Base-by-base conservation (phyloP, 2,797 vertebrate species). In the Labroides dimidiatus region DNA sequence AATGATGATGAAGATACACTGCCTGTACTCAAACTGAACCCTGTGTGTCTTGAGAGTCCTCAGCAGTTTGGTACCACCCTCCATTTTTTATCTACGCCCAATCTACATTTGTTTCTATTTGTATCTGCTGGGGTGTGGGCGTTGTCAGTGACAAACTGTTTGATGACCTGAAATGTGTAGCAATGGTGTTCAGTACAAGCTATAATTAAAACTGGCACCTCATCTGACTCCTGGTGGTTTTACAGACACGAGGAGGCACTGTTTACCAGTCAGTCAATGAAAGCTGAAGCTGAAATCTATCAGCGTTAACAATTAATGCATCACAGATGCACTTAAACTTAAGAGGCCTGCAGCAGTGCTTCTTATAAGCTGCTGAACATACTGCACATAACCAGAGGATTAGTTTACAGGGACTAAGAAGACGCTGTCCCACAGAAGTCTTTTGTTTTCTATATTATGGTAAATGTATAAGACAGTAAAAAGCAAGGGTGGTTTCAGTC, bases 301-400 rank as follows among this genome's bases (percentile, higher is more conserved):
- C 6, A 54, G 12, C 56, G 11, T 24, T 10, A 10, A 15, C 15
- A 70, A 44, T 50, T 51, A 16, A 62, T 50, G 55, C 30, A 53
- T 12, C 23, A 19, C 16, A 44, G 0, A 56, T 1, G 39, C 23
- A 20, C n/a, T 50, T 10, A 21, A 50, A 37, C 27, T 59, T 36
- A 65, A 43, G 20, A 33, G 13, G 8, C 6, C 47, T 50, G 20
- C 33, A 44, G 4, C 19, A 64, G 20, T 52, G 8, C 20, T 10
- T 13, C 2, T 36, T 64, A 0, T 54, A 59, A 75, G 33, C 50
- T 51, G 24, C 47, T 71, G 50, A 20, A 6, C 23, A 75, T 23
- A 57, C 19, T 68, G 27, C 23, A 62, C 50, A 77, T 56, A 51
- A 33, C 49, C 20, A 15, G 10, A 63, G 68, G 77, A 75, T 80